A percentile compares a stretch with the other conserved stretches of the same genome.
phyloP scores from a whole-genome alignment of 35 echinoderm and acorn worm genomes.

The Stichopus chloronotus region DNA sequence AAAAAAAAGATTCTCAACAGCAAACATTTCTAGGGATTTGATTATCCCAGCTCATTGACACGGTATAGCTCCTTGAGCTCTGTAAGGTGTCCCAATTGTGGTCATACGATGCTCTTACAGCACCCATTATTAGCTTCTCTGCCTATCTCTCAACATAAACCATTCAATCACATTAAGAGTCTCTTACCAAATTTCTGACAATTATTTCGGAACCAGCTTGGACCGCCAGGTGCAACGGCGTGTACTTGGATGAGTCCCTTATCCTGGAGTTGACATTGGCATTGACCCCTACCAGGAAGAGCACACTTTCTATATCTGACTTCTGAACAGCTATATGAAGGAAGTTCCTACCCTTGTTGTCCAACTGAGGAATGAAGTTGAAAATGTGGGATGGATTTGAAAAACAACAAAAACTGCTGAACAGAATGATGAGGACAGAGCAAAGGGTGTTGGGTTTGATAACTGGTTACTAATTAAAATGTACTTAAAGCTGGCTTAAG shows the following conservation, averaged over 20 bases:
- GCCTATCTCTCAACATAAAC: no score
- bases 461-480: not conserved
- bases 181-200: constrained; percentile 88
- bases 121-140: no score
- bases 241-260: constrained; percentile 67
- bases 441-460: not conserved
- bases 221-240: constrained; percentile 92
- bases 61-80: no score
- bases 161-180: not conserved
- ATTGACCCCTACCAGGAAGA: constrained; percentile 80
- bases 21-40: no score
- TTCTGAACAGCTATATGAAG: constrained; percentile 94
- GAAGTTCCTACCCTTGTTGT: constrained; percentile 99
- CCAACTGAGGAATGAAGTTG: constrained; percentile 63
- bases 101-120: no score
- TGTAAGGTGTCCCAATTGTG: no score
- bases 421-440: not conserved
- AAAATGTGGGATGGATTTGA: not conserved
- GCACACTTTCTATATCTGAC: constrained; percentile 92
- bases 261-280: constrained; percentile 93
- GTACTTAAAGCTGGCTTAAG: not conserved
- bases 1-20: no score
- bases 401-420: not conserved
- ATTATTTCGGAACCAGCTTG: constrained; percentile 96
- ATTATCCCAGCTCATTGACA: no score